Evolutionary conservation across 2,888 invertebrate genomes (phyloP).

Genomic region (Dendrolimus pini): DNA sequence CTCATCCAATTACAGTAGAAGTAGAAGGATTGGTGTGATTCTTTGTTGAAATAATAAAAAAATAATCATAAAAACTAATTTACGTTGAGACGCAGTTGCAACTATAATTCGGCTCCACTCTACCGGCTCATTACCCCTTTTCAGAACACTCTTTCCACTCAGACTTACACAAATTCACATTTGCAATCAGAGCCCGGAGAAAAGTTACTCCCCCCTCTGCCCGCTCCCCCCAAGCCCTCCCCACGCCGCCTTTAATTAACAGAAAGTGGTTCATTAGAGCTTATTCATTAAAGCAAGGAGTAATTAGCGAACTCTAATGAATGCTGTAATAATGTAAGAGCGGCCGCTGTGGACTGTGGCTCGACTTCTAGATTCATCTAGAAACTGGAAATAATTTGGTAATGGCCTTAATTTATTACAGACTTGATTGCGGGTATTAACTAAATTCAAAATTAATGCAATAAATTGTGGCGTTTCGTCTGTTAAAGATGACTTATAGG

Average conservation of each 20-base stretch:
- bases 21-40: not conserved
- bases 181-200: constrained; percentile 75
- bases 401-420: constrained; percentile 69
- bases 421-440: constrained; percentile 59
- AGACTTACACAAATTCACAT: constrained; percentile 77
- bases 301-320: constrained; percentile 93
- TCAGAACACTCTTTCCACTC: constrained; percentile 72
- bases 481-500: not conserved
- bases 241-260: constrained; percentile 88
- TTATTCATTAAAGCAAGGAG: constrained; percentile 93
- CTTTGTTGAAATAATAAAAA: constrained; percentile 10
- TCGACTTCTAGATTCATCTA: constrained; percentile 75
- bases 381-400: constrained; percentile 70
- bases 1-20: too few relatives aligned
- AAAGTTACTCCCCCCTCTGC: constrained; percentile 54
- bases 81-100: constrained; percentile 49
- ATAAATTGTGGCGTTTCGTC: not conserved
- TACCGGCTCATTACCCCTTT: constrained; percentile 74
- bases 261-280: constrained; percentile 94
- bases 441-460: constrained; percentile 22
- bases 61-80: constrained; percentile 29
- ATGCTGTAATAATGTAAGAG: constrained; percentile 87
- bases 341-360: constrained; percentile 72
- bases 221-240: constrained; percentile 26
- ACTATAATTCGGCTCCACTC: constrained; percentile 58